These are phyloP conservation scores for Silvanus unidentatus DNA, from an alignment of 2,888 invertebrate species.

Conservation along the genomic window DNA sequence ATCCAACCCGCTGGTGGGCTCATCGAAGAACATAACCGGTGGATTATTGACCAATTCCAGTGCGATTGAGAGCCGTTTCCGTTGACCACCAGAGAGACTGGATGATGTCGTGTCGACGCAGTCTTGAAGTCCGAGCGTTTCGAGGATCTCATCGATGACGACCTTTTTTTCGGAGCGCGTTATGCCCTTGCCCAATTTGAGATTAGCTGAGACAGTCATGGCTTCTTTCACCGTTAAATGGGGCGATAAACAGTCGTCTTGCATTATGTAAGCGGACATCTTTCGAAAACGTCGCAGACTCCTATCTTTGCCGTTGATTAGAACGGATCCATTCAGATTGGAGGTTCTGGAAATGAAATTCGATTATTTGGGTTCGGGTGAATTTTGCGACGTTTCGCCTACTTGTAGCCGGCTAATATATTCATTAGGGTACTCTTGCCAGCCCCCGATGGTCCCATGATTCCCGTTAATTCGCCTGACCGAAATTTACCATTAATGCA, in stretches of 20 bases:
- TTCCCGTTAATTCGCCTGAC: conserved; percentile 88
- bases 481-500: conserved; percentile 82
- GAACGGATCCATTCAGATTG: conserved; percentile 76
- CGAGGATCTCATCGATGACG: conserved; percentile 79
- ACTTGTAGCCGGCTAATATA: conserved; percentile 86
- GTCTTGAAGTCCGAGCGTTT: conserved; percentile 75
- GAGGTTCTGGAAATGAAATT: conserved; percentile 60
- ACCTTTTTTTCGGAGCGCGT: conserved; percentile 66
- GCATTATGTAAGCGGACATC: conserved; percentile 95
- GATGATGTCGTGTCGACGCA: conserved; percentile 73
- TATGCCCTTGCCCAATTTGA: conserved; percentile 81
- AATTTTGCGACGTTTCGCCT: conserved; percentile 48
- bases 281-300: conserved; percentile 85
- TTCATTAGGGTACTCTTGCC: conserved; percentile 82
- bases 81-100: conserved; percentile 84
- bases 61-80: conserved; percentile 86
- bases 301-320: conserved; percentile 82
- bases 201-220: conserved; percentile 88
- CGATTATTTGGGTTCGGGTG: neutral
- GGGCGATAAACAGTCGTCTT: conserved; percentile 83
- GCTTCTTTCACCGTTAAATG: conserved; percentile 88
- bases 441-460: conserved; percentile 90
- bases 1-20: conserved; percentile 89
- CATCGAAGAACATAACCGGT: conserved; percentile 96
- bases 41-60: conserved; percentile 92